These are phyloP conservation scores for Hyperoplus immaculatus DNA, from an alignment of 2,797 vertebrate genomes.

Conservation along the genomic window DNA sequence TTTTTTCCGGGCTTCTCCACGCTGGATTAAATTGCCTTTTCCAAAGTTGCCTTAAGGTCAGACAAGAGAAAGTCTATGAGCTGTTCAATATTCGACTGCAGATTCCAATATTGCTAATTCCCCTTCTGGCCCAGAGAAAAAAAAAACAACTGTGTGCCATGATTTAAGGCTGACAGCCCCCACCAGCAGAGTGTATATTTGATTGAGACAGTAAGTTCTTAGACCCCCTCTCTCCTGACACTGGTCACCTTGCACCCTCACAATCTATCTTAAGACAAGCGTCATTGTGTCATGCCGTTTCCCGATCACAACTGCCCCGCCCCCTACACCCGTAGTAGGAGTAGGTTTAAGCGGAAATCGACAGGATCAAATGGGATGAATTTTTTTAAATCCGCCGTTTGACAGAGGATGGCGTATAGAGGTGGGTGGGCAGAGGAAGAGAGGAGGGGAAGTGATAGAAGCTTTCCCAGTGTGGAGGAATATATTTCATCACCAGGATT, in stretches of 20 bases:
- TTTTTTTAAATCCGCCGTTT: slow-evolving; percentile 81
- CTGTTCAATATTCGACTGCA: slow-evolving; percentile 66
- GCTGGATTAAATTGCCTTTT: slow-evolving; percentile 54
- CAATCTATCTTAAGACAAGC: slow-evolving; percentile 61
- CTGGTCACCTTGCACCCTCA: slow-evolving; percentile 68
- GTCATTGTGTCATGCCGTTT: slow-evolving; percentile 56
- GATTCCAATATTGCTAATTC: slow-evolving; percentile 83
- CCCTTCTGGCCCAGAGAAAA: slow-evolving; percentile 79
- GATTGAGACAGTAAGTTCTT: slow-evolving; percentile 77
- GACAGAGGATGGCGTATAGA: slow-evolving; percentile 51
- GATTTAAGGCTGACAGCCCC: slow-evolving; percentile 77
- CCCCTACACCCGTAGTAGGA: slow-evolving; percentile 50
- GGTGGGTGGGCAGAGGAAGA: slow-evolving; percentile 32
- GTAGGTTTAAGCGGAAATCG: slow-evolving; percentile 83
- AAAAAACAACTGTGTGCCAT: slow-evolving; percentile 70
- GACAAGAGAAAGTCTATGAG: slow-evolving; percentile 54
- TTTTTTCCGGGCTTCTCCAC: slow-evolving; percentile 6
- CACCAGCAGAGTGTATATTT: slow-evolving; percentile 77
- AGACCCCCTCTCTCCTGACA: slow-evolving; percentile 60
- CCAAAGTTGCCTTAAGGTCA: slow-evolving; percentile 41
- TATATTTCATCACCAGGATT: slow-evolving; percentile 66
- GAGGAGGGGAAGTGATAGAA: slow-evolving; percentile 19
- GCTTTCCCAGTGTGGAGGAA: slow-evolving; percentile 50
- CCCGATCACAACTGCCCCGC: slow-evolving; percentile 55
- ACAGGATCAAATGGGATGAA: slow-evolving; percentile 83